phyloP scores from a whole-genome alignment of 2,113 vertebrate species.

The Odocoileus virginianus region DNA sequence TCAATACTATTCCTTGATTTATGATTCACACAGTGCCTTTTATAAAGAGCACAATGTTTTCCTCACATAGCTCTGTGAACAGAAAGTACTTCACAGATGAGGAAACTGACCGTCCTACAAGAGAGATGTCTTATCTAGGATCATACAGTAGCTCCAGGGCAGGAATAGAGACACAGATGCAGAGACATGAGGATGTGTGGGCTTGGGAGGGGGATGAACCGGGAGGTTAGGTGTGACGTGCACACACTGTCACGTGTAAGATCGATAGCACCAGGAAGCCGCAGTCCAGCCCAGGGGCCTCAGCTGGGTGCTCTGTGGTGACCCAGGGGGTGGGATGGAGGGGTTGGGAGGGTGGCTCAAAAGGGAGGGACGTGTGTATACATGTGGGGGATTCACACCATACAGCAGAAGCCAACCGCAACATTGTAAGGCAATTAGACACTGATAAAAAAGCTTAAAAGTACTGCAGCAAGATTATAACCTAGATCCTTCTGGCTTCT shows the following conservation, averaged over 20 bases:
- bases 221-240: not conserved
- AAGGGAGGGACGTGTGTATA: not conserved
- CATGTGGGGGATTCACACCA: not conserved
- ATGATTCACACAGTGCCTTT: constrained; percentile 28
- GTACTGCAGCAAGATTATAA: not conserved
- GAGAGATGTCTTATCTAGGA: not conserved
- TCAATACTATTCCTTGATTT: constrained; percentile 50
- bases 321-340: not conserved
- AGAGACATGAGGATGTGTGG: not conserved
- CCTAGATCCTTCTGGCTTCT: not conserved
- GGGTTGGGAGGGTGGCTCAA: not conserved
- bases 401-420: not conserved
- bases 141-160: not conserved
- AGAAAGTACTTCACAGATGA: constrained; percentile 8
- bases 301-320: not conserved
- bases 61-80: not conserved
- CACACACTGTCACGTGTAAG: not conserved
- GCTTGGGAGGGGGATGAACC: not conserved
- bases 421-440: not conserved
- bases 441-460: not conserved
- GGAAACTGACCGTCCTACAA: constrained; percentile 5
- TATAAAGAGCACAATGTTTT: constrained; percentile 21
- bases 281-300: not conserved
- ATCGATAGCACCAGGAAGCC: not conserved
- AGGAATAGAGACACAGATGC: not conserved